Base-by-base conservation (phyloP, 2,797 vertebrate species). In the Crypturellus tataupa region DNA sequence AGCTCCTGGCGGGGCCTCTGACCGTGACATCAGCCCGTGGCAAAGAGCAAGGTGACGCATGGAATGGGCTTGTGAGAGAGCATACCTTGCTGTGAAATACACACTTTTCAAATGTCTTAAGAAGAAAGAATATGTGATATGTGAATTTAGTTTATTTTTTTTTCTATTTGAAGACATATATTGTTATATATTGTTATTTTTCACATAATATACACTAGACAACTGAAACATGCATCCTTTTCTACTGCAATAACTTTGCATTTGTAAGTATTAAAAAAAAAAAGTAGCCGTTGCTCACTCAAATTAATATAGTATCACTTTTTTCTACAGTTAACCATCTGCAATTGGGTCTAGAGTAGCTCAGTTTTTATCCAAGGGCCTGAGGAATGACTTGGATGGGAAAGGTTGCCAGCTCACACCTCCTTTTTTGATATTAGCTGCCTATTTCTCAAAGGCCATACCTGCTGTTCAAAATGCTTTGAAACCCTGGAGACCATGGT, bases 1-100 rank as follows among this genome's bases (percentile, higher is more conserved):
- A 37, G 37, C 7, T 39, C 37, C 37, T 39, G 37, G 80, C 82
- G 55, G 47, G 23, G 87, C 42, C 55, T 46, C 65, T 87, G 82
- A 91, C 93, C 95, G 84, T 72, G 65, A 85, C 88, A 94, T 77
- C 60, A 90, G 25, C 80, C 93, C 83, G 64, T 90, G 87, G 53
- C 37, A 82, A 35, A 72, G 39, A 68, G 73, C 15, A 82, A 73
- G 91, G 67, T 56, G 56, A 46, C 60, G 39, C 35, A 92, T n/a
- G 14, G 87, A 82, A 75, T 29, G 51, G 25, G 37, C 80, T 94
- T 87, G 63, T 64, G 77, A 73, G 70, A 78, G 63, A 56, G 87
- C 33, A 11, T 25, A 12, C 39, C 9, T 2, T 56, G 56, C 39
- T 73, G 71, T 70, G 58, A 90, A 94, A 76, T 51, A 77, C 42